Conservation (phyloP, 2,797 vertebrate species). For the Falco berigora region DNA sequence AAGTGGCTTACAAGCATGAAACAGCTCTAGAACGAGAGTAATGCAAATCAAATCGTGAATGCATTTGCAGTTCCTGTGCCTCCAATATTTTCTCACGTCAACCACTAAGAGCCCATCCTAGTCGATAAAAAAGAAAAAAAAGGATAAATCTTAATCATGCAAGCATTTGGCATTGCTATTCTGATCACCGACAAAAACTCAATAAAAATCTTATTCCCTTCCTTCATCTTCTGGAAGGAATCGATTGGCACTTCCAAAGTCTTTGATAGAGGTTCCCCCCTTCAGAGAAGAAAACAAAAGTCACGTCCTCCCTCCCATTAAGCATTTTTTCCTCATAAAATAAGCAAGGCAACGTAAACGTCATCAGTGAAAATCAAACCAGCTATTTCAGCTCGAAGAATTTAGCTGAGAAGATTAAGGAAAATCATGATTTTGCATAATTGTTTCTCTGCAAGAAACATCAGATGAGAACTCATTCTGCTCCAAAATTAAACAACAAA, state of each 20-base stretch:
- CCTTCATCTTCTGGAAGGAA: slow-evolving; percentile 58
- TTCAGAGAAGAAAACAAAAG: slow-evolving; percentile 44
- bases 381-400: slow-evolving; percentile 24
- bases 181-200: slow-evolving; percentile 37
- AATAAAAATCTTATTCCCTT: slow-evolving; percentile 55
- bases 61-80: neutral
- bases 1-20: neutral
- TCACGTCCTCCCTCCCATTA: slow-evolving; percentile 46
- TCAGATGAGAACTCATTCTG: slow-evolving; percentile 20
- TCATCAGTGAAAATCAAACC: slow-evolving; percentile 53
- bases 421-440: slow-evolving; percentile 33
- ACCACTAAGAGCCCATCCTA: slow-evolving; percentile 15
- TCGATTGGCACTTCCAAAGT: slow-evolving; percentile 30
- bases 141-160: neutral
- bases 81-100: slow-evolving; percentile 22
- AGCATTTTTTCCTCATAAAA: slow-evolving; percentile 34
- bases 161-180: slow-evolving; percentile 31
- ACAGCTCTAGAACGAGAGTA: slow-evolving; percentile 12
- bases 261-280: neutral
- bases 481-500: slow-evolving; percentile 46
- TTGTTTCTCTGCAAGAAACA: slow-evolving; percentile 28
- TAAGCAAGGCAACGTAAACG: slow-evolving; percentile 19
- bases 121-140: neutral
- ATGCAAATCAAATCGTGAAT: slow-evolving; percentile 47
- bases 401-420: neutral